Evolutionary conservation across 2,113 vertebrate genomes (phyloP).

Genomic region (Hystrix brachyura): DNA sequence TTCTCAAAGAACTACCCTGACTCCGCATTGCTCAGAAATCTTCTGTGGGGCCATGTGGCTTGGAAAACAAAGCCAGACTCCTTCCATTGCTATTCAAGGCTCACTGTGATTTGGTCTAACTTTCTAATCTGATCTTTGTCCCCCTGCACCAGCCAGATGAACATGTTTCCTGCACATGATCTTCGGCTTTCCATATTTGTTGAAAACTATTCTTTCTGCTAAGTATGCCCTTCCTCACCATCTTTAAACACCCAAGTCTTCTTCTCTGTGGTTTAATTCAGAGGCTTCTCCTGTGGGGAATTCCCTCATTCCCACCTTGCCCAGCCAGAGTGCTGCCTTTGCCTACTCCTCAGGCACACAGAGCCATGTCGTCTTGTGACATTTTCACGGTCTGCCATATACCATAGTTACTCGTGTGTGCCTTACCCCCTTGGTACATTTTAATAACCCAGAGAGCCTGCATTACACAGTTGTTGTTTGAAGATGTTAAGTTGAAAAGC

Average conservation of each 20-base stretch:
- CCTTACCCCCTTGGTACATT: background rate
- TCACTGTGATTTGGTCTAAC: background rate
- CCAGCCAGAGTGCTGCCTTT: background rate
- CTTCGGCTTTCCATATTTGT: conserved; percentile 23
- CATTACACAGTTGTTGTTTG: background rate
- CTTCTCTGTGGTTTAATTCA: background rate
- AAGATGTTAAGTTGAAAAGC: conserved; percentile 40
- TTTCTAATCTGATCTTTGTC: background rate
- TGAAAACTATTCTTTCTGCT: background rate
- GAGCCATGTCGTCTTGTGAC: background rate
- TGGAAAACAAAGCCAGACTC: background rate
- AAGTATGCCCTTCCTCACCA: background rate
- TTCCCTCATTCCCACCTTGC: background rate
- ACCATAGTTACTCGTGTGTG: background rate
- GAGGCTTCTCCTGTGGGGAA: background rate
- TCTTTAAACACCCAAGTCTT: background rate
- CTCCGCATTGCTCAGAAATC: background rate
- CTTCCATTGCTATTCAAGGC: background rate
- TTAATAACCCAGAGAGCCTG: background rate
- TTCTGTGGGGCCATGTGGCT: background rate
- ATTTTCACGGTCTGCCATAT: background rate
- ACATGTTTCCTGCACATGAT: background rate
- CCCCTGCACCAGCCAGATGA: background rate
- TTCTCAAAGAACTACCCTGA: background rate
- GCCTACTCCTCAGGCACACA: rapidly evolving